A percentile compares a stretch with the other conserved stretches of the same genome.
phyloP scores from a whole-genome alignment of 2,797 vertebrate genomes.

The Ceyx erithaca region DNA sequence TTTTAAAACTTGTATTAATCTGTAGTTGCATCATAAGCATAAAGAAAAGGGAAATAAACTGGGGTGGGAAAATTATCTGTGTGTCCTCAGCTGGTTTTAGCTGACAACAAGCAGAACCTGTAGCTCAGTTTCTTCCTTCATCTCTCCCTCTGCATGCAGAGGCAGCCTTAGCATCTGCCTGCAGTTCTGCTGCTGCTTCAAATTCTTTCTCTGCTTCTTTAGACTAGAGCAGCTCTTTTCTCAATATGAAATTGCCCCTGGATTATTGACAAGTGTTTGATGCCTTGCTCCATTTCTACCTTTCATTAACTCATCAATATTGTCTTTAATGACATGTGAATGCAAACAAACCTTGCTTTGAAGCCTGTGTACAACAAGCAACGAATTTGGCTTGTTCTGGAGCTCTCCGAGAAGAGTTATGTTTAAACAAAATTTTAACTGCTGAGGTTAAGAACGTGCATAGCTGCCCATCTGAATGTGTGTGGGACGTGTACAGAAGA shows the following conservation, averaged over 20 bases:
- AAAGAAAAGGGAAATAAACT: slow-evolving; percentile 43
- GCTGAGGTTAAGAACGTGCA: not conserved
- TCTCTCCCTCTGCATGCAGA: not conserved
- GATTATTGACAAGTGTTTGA: not conserved
- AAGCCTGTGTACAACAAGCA: not conserved
- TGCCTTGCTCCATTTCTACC: not conserved
- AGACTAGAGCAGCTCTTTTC: not conserved
- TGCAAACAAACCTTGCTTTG: slow-evolving; percentile 8
- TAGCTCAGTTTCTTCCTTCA: not conserved
- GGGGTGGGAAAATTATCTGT: not conserved
- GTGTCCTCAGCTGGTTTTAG: not conserved
- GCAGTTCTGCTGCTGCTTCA: not conserved
- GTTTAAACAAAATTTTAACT: slow-evolving; percentile 2
- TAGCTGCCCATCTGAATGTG: not conserved
- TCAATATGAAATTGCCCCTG: not conserved
- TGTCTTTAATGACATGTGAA: not conserved
- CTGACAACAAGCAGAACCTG: slow-evolving; percentile 42
- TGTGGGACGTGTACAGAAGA: not conserved
- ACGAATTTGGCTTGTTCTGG: not conserved
- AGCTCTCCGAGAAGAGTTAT: not conserved
- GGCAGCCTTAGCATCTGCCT: not conserved
- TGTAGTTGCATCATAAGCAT: not conserved
- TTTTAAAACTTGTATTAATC: not conserved
- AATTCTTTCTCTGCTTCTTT: slow-evolving; percentile 9
- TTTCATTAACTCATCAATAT: not conserved